phyloP scores from a whole-genome alignment of 2,888 invertebrate species.

The Lasioglossum leucozonium region DNA sequence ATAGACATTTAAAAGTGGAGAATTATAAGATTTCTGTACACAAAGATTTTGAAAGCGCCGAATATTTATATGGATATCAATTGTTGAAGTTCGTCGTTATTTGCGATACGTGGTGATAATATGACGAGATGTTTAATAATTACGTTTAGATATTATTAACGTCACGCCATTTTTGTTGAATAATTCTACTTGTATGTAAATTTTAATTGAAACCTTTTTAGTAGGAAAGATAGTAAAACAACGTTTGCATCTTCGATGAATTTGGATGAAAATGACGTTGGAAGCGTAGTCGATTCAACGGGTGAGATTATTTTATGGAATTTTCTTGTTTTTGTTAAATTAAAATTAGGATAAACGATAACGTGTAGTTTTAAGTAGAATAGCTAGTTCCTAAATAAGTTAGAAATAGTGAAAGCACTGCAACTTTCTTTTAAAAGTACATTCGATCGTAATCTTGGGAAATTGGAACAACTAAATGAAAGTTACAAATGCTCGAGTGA shows the following conservation, averaged over 20 bases:
- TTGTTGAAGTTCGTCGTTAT: constrained; percentile 72
- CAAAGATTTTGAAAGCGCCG: constrained; percentile 49
- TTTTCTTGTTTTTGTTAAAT: background rate
- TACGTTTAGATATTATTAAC: constrained; percentile 1
- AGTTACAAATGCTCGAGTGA: constrained; percentile 61
- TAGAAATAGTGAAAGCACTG: constrained; percentile 70
- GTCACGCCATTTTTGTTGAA: background rate
- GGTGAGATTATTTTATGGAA: constrained; percentile 49
- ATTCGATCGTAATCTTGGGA: constrained; percentile 53
- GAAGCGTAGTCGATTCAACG: constrained; percentile 62
- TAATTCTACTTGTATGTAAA: background rate
- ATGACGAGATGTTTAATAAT: constrained; percentile 11
- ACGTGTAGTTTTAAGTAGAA: background rate
- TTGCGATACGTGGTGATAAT: background rate
- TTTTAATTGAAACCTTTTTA: constrained; percentile 37
- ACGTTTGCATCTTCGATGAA: constrained; percentile 66
- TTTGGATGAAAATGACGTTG: constrained; percentile 45
- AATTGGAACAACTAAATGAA: constrained; percentile 71
- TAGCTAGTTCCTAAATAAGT: constrained; percentile 19
- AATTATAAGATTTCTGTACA: background rate
- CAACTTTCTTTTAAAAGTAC: constrained; percentile 69
- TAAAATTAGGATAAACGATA: background rate
- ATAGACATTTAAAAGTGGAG: background rate
- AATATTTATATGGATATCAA: constrained; percentile 65
- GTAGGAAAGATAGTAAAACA: constrained; percentile 72